Conservation (phyloP, 2,113 vertebrate genomes). For the Silurus glanis region DNA sequence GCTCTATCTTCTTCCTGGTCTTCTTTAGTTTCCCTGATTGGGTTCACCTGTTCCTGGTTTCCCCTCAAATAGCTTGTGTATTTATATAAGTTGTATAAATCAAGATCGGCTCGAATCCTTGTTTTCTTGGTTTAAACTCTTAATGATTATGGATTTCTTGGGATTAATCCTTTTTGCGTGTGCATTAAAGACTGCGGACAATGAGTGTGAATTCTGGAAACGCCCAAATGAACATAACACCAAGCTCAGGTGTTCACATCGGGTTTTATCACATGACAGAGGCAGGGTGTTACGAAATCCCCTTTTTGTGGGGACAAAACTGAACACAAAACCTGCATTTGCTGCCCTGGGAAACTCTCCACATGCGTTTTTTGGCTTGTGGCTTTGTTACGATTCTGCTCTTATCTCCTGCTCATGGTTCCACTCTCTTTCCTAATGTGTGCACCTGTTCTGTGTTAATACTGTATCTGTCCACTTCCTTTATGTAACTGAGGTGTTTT, state of each 20-base stretch:
- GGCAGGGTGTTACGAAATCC: neutral
- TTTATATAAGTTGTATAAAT: neutral
- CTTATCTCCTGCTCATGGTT: neutral
- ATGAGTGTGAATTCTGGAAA: neutral
- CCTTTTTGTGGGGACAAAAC: neutral
- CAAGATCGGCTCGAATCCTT: neutral
- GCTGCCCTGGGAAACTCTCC: neutral
- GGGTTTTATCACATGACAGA: neutral
- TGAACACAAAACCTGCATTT: neutral
- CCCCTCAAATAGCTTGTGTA: neutral
- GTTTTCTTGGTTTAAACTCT: neutral
- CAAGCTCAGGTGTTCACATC: neutral
- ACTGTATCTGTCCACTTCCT: neutral
- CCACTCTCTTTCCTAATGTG: neutral
- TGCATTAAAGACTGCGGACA: neutral
- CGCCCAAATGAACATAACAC: neutral
- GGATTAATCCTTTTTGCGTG: no score
- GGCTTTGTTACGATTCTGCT: neutral
- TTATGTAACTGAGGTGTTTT: neutral
- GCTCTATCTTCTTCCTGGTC: neutral
- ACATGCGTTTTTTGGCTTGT: neutral
- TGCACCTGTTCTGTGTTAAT: neutral
- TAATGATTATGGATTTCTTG: neutral
- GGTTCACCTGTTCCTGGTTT: constrained; percentile 6
- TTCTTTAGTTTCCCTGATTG: neutral